Conservation (phyloP, 2,888 invertebrate species). For the Machimus atricapillus region DNA sequence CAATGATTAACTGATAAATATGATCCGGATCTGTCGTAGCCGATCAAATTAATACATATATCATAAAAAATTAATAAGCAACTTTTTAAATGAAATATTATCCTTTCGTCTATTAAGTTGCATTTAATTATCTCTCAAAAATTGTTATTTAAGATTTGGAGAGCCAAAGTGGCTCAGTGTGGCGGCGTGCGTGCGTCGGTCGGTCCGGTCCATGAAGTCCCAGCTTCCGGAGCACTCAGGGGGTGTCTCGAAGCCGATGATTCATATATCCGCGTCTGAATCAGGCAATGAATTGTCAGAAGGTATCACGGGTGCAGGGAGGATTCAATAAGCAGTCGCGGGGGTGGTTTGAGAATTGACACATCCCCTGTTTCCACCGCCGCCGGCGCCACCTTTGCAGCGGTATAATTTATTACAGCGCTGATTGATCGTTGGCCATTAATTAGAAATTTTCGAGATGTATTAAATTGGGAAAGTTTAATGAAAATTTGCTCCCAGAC, state of each 20-base stretch:
- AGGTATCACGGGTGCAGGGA: background rate
- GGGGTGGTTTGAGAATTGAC: background rate
- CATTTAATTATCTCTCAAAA: no score
- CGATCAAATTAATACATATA: no score
- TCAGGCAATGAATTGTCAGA: background rate
- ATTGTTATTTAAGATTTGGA: no score
- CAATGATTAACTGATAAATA: no score
- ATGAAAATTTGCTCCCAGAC: background rate
- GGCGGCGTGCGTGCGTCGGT: no score
- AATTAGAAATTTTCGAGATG: background rate
- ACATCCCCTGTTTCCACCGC: background rate
- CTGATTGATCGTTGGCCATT: slow-evolving; percentile 7
- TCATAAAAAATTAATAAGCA: no score
- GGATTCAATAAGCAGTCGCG: background rate
- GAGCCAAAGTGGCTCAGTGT: no score
- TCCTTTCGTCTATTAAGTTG: no score
- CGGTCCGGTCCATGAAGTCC: background rate
- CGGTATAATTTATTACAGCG: background rate
- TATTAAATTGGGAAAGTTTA: slow-evolving; percentile 14
- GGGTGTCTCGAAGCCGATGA: background rate
- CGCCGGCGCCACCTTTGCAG: background rate
- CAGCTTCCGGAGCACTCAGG: background rate
- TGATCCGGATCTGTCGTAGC: no score
- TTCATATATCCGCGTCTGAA: background rate
- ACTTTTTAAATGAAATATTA: no score